Conservation (phyloP, 2,113 vertebrate species). For the Chloropsis cyanopogon region DNA sequence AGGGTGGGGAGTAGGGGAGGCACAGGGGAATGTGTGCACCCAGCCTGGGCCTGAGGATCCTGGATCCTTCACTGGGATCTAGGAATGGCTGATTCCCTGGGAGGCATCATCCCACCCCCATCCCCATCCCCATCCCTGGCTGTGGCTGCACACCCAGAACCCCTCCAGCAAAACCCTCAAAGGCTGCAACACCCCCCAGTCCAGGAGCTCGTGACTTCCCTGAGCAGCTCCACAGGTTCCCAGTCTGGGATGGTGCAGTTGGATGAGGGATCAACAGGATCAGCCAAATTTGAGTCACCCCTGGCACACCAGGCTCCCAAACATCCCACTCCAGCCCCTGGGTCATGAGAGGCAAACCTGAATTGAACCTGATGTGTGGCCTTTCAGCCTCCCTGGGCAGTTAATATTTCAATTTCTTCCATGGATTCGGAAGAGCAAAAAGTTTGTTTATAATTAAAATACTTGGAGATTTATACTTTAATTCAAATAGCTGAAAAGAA, state of each 20-base stretch:
- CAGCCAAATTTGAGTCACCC: not conserved
- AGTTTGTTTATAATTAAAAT: constrained; percentile 57
- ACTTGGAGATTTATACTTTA: constrained; percentile 3
- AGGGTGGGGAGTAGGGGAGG: not conserved
- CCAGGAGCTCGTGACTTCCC: not conserved
- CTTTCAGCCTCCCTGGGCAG: not conserved
- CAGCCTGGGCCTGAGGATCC: not conserved
- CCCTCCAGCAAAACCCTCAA: rapidly evolving
- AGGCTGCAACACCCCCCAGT: rapidly evolving
- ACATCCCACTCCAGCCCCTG: not conserved
- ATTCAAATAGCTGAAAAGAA: constrained; percentile 29
- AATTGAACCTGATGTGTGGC: not conserved
- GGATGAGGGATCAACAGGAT: rapidly evolving
- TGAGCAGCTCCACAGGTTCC: not conserved
- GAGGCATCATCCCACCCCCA: not conserved
- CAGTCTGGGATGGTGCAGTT: not conserved
- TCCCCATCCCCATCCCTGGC: not conserved
- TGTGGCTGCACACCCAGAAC: not conserved
- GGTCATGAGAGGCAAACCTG: not conserved
- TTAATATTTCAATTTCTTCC: constrained; percentile 40
- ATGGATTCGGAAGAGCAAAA: not conserved
- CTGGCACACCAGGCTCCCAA: rapidly evolving
- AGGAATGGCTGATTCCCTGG: not conserved
- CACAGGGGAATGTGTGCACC: not conserved
- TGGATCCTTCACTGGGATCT: not conserved